These are phyloP conservation scores for Bombus confusus DNA, from an alignment of 1,140 invertebrate genomes.

Conservation along the genomic window DNA sequence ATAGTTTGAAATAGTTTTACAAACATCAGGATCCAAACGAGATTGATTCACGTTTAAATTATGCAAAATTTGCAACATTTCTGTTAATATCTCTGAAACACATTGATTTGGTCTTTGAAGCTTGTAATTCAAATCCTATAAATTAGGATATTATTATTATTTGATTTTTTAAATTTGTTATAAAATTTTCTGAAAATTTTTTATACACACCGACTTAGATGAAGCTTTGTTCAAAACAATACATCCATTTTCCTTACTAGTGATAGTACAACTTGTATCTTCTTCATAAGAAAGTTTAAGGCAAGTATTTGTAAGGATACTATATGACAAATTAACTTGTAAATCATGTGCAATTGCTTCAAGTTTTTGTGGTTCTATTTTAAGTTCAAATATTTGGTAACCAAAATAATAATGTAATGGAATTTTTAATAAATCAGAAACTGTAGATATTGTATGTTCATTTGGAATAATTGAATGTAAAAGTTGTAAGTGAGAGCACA, in stretches of 20 bases:
- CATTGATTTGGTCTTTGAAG: constrained; percentile 72
- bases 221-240: constrained; percentile 72
- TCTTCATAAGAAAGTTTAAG: constrained; percentile 77
- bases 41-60: constrained; percentile 41
- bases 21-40: constrained; percentile 46
- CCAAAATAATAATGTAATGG: constrained; percentile 79
- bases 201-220: constrained; percentile 52
- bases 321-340: constrained; percentile 84
- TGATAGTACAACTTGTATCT: constrained; percentile 58
- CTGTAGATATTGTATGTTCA: constrained; percentile 37
- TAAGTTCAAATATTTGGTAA: constrained; percentile 83
- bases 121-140: constrained; percentile 48
- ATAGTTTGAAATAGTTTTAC: constrained; percentile 58
- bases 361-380: constrained; percentile 83
- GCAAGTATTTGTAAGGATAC: constrained; percentile 83
- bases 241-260: constrained; percentile 69
- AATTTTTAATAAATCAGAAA: constrained; percentile 68
- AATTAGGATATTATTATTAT: constrained; percentile 32
- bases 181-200: not conserved
- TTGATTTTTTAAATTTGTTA: not conserved
- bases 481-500: constrained; percentile 69
- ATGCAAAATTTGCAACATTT: constrained; percentile 63
- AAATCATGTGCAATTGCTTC: constrained; percentile 83
- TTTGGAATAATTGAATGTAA: constrained; percentile 68
- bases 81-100: constrained; percentile 71